Base-by-base conservation (phyloP, 1,140 invertebrate species). In the Leptopilina boulardi region DNA sequence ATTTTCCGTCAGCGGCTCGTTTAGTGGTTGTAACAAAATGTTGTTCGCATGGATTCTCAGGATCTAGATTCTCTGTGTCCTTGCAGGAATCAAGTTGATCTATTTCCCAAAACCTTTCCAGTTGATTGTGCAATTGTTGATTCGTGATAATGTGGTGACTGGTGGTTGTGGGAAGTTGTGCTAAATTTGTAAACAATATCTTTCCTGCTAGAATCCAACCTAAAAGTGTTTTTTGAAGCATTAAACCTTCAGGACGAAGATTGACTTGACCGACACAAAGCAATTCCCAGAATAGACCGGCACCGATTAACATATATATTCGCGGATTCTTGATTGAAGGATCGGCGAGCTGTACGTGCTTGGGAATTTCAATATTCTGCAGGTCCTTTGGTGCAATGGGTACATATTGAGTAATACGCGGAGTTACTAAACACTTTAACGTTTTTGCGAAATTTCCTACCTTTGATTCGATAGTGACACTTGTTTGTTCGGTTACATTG, bases 81-180 rank as follows among this genome's bases (percentile, higher is more conserved):
- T 81, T 59, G 34, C 9, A n/a, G n/a, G n/a, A 4, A 38, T 38
- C 41, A 38, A 75, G 11, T 71, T 78, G 66, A 23, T 78, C 73
- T 8, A 74, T 38, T 4, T n/a, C 44, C 72, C 77, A 78, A 38
- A 78, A 75, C 59, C 42, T 78, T 30, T 78, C 73, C 5, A 78
- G 38, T 59, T 59, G 23, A 15, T 56, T 23, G 3, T 76, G 34
- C 9, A 38, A 9, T 38, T 38, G 34, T 9, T 38, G 34, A 38
- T 38, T 38, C 9, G 34, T 38, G 9, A 38, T 9, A 4, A 38
- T 4, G 9, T 38, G 34, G 9, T 9, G 9, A n/a, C n/a, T n/a
- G n/a, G n/a, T n/a, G n/a, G n/a, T n/a, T 9, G 34, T 4, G 34
- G 9, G 34, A 38, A 4, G 34, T 38, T 38, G 3, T 38, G 3